Conservation (phyloP, 2,888 invertebrate species). For the Agriopis leucophaearia region DNA sequence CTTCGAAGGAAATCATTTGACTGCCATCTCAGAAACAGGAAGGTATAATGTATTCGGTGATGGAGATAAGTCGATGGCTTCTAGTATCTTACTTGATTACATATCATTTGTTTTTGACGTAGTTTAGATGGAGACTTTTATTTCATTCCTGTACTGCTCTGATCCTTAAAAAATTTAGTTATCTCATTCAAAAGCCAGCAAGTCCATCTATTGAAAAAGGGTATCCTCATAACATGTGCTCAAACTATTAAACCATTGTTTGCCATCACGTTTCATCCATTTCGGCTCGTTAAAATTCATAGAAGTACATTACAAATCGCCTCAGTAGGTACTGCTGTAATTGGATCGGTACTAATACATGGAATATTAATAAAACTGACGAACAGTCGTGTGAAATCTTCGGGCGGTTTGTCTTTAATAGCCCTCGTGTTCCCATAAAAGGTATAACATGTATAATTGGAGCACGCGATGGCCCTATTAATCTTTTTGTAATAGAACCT, state of each 20-base stretch:
- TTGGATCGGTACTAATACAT: constrained; percentile 59
- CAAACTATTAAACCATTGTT: constrained; percentile 30
- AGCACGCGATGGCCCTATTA: constrained; percentile 77
- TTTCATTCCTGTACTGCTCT: not conserved
- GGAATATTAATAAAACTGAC: constrained; percentile 61
- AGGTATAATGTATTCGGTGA: not conserved
- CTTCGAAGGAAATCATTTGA: not conserved
- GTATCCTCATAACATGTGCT: constrained; percentile 21
- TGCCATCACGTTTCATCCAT: constrained; percentile 42
- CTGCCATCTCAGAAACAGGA: not conserved
- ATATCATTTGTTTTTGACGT: too few relatives aligned
- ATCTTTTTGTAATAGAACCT: constrained; percentile 64
- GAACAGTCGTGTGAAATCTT: constrained; percentile 65
- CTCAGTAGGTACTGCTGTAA: constrained; percentile 45
- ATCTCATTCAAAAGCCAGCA: not conserved
- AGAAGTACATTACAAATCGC: constrained; percentile 42
- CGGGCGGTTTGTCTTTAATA: constrained; percentile 57
- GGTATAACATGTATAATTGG: constrained; percentile 63
- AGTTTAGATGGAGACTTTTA: too few relatives aligned
- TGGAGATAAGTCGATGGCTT: too few relatives aligned
- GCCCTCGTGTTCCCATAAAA: constrained; percentile 68
- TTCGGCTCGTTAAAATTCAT: constrained; percentile 45
- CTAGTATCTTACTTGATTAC: too few relatives aligned
- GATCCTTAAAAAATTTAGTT: too few relatives aligned
- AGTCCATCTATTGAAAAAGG: constrained; percentile 5